Evolutionary conservation across 2,113 vertebrate genomes (phyloP).

Genomic region (Salminus brasiliensis): DNA sequence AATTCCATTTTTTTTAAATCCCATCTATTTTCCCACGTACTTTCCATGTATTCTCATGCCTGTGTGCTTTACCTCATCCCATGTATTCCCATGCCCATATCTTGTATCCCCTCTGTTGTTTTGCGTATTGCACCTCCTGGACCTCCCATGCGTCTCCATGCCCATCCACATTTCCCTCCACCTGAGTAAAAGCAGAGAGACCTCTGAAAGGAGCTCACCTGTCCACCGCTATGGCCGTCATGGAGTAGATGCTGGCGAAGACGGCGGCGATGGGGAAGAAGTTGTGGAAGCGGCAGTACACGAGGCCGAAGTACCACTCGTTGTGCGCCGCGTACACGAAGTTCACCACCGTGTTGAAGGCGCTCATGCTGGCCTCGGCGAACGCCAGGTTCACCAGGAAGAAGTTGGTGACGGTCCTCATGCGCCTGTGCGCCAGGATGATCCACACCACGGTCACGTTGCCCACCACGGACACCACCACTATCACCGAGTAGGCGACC

Average conservation of each 20-base stretch:
- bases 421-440: constrained; percentile 93
- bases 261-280: constrained; percentile 96
- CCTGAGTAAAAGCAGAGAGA: too few species aligned
- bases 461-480: constrained; percentile 89
- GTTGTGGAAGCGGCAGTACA: constrained; percentile 98
- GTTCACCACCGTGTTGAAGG: constrained; percentile 96
- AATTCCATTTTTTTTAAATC: background rate
- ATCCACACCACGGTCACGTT: constrained; percentile 97
- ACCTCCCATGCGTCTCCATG: background rate
- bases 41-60: background rate
- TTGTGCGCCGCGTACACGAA: constrained; percentile 93
- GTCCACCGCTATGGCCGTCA: constrained; percentile 94
- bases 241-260: constrained; percentile 97
- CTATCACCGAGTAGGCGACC: constrained; percentile 85
- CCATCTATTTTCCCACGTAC: background rate
- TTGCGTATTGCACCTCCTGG: too few species aligned
- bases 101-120: background rate
- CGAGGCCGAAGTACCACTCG: constrained; percentile 92
- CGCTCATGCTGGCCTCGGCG: constrained; percentile 93
- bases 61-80: background rate
- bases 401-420: constrained; percentile 98
- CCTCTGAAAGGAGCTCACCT: constrained; percentile 75
- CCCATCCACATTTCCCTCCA: background rate
- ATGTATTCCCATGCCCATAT: background rate
- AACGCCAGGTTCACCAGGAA: constrained; percentile 95